phyloP scores from a whole-genome alignment of 23 tunicate genomes.

The Diplosoma virens region DNA sequence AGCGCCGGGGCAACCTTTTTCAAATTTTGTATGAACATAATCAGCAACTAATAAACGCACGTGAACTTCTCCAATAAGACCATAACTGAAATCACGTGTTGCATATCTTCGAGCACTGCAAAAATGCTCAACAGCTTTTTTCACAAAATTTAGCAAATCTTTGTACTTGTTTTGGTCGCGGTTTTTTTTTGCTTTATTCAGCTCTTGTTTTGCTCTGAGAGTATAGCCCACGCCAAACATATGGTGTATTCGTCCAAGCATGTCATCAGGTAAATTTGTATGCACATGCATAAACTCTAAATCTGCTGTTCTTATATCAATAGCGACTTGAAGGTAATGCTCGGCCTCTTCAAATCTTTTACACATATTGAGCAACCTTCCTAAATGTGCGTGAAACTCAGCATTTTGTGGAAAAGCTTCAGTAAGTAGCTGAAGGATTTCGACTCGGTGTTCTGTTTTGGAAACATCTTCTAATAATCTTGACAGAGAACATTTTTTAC shows the following conservation, averaged over 20 bases:
- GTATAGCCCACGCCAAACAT: constrained; percentile 54
- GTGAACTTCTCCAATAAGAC: constrained; percentile 59
- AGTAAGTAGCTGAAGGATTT: constrained; percentile 19
- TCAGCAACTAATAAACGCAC: constrained; percentile 40
- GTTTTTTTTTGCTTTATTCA: neutral
- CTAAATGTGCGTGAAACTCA: constrained; percentile 60
- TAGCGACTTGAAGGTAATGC: constrained; percentile 23
- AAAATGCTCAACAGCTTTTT: constrained; percentile 48
- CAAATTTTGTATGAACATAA: constrained; percentile 2
- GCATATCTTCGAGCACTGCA: neutral
- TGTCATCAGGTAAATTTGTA: constrained; percentile 21
- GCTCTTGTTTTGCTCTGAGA: constrained; percentile 12
- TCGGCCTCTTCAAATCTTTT: constrained; percentile 33
- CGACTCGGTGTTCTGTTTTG: neutral
- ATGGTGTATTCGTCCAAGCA: constrained; percentile 46
- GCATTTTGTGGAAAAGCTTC: constrained; percentile 48
- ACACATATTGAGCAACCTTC: constrained; percentile 29
- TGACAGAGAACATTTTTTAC: neutral
- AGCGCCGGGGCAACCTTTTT: constrained; percentile 8
- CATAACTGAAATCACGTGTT: constrained; percentile 34
- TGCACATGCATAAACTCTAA: neutral
- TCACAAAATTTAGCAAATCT: neutral
- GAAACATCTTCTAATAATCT: constrained; percentile 35
- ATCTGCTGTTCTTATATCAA: constrained; percentile 30
- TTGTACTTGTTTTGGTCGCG: neutral